Evolutionary conservation across 2,797 vertebrate genomes (phyloP), one percentile per base, ranked within the genome.

Genomic region (Fistularia tabacaria): DNA sequence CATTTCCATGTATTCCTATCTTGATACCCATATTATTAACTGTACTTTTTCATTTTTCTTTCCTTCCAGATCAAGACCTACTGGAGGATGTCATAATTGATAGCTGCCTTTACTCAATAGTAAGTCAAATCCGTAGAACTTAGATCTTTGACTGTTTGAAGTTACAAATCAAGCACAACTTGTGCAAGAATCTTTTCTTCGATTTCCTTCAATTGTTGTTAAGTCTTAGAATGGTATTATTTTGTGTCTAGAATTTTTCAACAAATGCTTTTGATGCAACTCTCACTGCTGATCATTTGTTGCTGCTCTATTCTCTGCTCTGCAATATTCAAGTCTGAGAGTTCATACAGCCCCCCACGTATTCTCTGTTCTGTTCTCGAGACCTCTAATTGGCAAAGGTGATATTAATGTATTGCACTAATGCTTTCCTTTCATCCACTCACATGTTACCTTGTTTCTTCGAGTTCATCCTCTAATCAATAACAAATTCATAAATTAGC

Each of bases 1-100:
- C 39, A 40, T n/a, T n/a, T n/a, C n/a, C n/a, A n/a, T n/a, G n/a
- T 40, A 8, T 40, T 40, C 39, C 10, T 40, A 10, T 40, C 39
- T 40, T 40, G 8, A 2, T 40, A 40, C 39, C 39, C 10, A 40
- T 25, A 25, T 25, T 25, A 25, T 25, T 25, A 3, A 25, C 25
- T 25, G 25, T 25, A 25, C 5, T 25, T 25, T 25, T 46, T 63
- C 61, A 40, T 64, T 63, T 71, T 11, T 68, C 43, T 73, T 51
- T 67, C 67, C 76, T 9, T 25, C 25, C 78, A 97, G 96, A 95
- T 90, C 94, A 97, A 89, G 90, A 92, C 74, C 85, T 97, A 71
- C 88, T 97, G 77, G 94, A 96, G 89, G 89, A 90, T 71, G 84
- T 97, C 49, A 74, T 98, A 85, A 85, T 90, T 83, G 92, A 94